Percentiles rank a stretch among this genome's conserved stretches.
Conservation (phyloP, 2,113 vertebrate genomes). For the Phalacrocorax brasilianus region DNA sequence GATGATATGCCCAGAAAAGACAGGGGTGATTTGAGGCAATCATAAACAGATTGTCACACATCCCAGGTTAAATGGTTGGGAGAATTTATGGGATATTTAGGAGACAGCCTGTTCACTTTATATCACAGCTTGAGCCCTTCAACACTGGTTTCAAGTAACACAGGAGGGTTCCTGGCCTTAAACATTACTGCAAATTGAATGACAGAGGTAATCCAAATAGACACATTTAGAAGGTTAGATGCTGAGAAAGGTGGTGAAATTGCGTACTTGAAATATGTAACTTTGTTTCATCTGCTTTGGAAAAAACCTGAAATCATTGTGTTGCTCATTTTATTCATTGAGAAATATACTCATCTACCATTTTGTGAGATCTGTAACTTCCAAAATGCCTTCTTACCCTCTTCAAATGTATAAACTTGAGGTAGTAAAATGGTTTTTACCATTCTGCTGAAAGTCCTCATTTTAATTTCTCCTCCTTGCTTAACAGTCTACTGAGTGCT, state of each 20-base stretch:
- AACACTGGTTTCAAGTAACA: neutral
- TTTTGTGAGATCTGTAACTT: neutral
- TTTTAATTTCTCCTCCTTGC: neutral
- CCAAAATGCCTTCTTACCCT: neutral
- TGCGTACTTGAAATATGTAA: neutral
- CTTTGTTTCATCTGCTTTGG: neutral
- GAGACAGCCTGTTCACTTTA: slow-evolving; percentile 20
- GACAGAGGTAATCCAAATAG: slow-evolving; percentile 30
- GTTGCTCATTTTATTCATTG: neutral
- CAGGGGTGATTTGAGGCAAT: slow-evolving; percentile 52
- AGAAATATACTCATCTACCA: neutral
- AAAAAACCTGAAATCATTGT: neutral
- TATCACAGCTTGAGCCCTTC: slow-evolving; percentile 36
- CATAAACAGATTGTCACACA: slow-evolving; percentile 47
- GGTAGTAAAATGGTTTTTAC: neutral
- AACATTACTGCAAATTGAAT: slow-evolving; percentile 8
- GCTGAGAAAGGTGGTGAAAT: neutral
- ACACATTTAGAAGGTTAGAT: neutral
- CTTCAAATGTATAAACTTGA: neutral
- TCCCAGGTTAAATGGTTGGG: slow-evolving; percentile 18
- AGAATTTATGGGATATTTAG: slow-evolving; percentile 26
- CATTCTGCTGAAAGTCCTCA: neutral
- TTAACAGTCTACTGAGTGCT: neutral
- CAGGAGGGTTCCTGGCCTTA: slow-evolving; percentile 32
- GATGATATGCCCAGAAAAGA: neutral